Base-by-base conservation (phyloP, 2,888 invertebrate genomes). In the Chrysolina haemoptera region DNA sequence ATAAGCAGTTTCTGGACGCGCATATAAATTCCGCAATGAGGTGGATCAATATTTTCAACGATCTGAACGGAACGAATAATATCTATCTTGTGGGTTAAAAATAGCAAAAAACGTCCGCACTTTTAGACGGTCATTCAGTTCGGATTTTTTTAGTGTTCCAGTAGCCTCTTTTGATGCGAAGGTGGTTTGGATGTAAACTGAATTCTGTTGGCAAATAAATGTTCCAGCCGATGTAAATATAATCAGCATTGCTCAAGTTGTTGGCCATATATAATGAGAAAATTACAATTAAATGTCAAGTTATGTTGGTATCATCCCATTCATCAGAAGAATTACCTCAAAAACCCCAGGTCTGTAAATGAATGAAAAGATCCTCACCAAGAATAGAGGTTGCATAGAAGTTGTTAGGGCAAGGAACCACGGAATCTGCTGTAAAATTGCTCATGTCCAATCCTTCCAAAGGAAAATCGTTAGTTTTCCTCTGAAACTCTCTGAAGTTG, bases 1-100 rank as follows among this genome's bases (percentile, higher is more conserved):
- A 27, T 59, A 14, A 16, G 59, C 59, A 59, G 59, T 59, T 53
- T 6, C 22, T 53, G 53, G 35, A 59, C 59, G 59, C 59, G 59
- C 22, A 27, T 59, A 59, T 59, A 27, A 27, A 35, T 59, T 59
- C 59, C 59, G 59, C 59, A 59, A 35, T 59, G 59, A 35, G 35
- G 59, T 59, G 59, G 59, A 59, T 59, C 59, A 59, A 59, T 59
- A 59, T n/a, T 59, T 59, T 59, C 16, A 14, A 27, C 59, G 59
- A 59, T 59, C 59, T 59, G 59, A 59, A 27, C 59, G 16, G n/a
- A 9, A 59, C 35, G n/a, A n/a, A 14, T 59, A 59, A 27, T 59
- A 59, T 59, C 27, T 59, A 16, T 22, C 59, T 35, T 16, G 59
- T 35, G 27, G 35, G 22, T 59, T 59, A 59, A 59, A 59, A 59